phyloP scores from a whole-genome alignment of 2,113 vertebrate species.

The Otis tarda region DNA sequence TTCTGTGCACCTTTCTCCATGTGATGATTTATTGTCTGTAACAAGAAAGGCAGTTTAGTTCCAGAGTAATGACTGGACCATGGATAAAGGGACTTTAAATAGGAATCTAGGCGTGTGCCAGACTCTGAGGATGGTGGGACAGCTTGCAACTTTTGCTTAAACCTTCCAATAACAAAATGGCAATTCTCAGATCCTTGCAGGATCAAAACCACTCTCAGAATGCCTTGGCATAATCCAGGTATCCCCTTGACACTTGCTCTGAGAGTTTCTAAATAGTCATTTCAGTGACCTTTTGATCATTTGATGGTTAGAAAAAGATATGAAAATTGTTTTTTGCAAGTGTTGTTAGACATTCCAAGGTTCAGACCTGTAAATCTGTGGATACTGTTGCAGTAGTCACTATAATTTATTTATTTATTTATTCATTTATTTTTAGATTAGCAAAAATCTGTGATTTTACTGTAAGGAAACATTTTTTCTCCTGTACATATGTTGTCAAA shows the following conservation, averaged over 20 bases:
- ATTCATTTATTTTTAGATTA: neutral
- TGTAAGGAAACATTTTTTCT: neutral
- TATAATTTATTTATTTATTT: neutral
- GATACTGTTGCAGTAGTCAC: neutral
- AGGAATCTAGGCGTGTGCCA: neutral
- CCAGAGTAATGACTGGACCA: neutral
- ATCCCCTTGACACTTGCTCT: neutral
- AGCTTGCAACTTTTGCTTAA: neutral
- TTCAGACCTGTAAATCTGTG: neutral
- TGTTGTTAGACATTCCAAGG: neutral
- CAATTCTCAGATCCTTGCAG: neutral
- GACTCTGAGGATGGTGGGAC: neutral
- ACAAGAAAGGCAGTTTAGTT: slow-evolving; percentile 13
- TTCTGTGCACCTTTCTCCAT: fast-evolving
- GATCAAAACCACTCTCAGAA: neutral
- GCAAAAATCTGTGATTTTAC: neutral
- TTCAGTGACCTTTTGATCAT: neutral
- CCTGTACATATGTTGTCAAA: neutral
- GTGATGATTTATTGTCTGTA: neutral
- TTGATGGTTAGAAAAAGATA: neutral
- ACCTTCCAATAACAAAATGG: neutral
- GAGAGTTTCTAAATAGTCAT: neutral
- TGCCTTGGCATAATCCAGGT: neutral
- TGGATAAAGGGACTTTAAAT: neutral
- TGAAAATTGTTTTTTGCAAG: neutral